Evolutionary conservation across 2,797 vertebrate genomes (phyloP).

Genomic region (Pseudochirops corinnae): DNA sequence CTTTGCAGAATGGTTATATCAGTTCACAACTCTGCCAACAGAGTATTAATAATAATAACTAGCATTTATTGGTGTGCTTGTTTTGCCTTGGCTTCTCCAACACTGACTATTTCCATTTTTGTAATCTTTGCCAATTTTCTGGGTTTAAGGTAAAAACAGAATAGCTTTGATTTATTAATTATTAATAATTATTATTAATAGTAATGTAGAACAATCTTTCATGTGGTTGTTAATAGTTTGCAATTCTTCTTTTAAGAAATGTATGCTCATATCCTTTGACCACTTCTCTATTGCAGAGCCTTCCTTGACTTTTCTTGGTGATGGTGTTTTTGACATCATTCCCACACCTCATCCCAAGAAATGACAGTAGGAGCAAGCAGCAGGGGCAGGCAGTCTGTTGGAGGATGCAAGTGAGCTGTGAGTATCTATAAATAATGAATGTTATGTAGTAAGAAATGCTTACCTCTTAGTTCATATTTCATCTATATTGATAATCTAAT

Average conservation of each 20-base stretch:
- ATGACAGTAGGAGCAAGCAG: background rate
- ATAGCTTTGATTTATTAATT: background rate
- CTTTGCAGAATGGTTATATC: background rate
- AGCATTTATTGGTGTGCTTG: background rate
- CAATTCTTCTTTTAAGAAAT: background rate
- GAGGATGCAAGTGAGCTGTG: background rate
- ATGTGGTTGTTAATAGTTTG: background rate
- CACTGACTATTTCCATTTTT: background rate
- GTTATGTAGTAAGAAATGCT: slow-evolving; percentile 36
- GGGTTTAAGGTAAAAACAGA: background rate
- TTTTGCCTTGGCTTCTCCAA: background rate
- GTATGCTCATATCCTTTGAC: background rate
- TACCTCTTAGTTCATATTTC: slow-evolving; percentile 10
- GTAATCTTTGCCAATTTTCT: background rate
- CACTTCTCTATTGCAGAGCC: background rate
- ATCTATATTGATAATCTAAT: slow-evolving; percentile 35
- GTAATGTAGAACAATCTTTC: background rate
- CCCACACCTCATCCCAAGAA: background rate
- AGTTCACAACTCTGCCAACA: background rate
- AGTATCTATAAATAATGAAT: slow-evolving; percentile 7
- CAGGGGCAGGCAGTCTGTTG: background rate
- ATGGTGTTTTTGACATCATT: background rate
- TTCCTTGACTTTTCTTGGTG: background rate
- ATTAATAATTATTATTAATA: background rate
- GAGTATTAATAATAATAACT: background rate